Percentiles rank a stretch among this genome's conserved stretches.
phyloP scores from a whole-genome alignment of 2,113 vertebrate species.

The Argyrosomus japonicus region DNA sequence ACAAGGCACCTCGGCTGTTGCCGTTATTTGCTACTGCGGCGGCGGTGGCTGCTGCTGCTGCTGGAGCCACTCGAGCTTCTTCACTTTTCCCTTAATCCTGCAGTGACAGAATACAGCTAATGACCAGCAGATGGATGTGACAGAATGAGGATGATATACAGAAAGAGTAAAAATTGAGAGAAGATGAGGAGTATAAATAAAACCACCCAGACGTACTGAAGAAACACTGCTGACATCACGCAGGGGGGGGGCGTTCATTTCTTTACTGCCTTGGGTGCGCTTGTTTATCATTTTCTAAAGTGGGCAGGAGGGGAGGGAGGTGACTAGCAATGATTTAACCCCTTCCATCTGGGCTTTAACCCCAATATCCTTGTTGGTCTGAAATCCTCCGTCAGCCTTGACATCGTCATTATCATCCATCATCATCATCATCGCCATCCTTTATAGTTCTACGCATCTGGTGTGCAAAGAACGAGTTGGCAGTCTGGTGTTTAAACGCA shows the following conservation, averaged over 20 bases:
- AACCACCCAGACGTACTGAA: slow-evolving; percentile 32
- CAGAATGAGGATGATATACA: slow-evolving; percentile 69
- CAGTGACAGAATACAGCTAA: slow-evolving; percentile 62
- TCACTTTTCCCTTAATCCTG: slow-evolving; percentile 49
- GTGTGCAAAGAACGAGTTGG: slow-evolving; percentile 20
- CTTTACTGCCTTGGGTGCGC: slow-evolving; percentile 16
- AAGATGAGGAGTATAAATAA: slow-evolving; percentile 31
- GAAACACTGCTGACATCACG: slow-evolving; percentile 25
- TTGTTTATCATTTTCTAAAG: slow-evolving; percentile 72
- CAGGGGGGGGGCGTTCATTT: not conserved
- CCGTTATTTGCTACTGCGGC: slow-evolving; percentile 23
- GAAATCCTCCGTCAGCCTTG: slow-evolving; percentile 48
- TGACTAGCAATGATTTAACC: slow-evolving; percentile 61
- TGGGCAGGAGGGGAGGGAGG: slow-evolving; percentile 12
- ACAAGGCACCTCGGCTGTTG: slow-evolving; percentile 56
- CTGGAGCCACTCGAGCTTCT: slow-evolving; percentile 38
- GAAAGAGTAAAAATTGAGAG: slow-evolving; percentile 35
- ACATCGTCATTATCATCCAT: slow-evolving; percentile 70
- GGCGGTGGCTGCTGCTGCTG: slow-evolving; percentile 18
- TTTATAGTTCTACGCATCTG: slow-evolving; percentile 59
- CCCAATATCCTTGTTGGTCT: slow-evolving; percentile 58
- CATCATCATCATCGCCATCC: slow-evolving; percentile 62
- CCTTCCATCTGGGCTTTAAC: slow-evolving; percentile 70
- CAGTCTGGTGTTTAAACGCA: slow-evolving; percentile 62
- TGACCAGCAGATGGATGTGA: slow-evolving; percentile 69